Conservation (phyloP, 2,113 vertebrate species). For the Etheostoma spectabile region DNA sequence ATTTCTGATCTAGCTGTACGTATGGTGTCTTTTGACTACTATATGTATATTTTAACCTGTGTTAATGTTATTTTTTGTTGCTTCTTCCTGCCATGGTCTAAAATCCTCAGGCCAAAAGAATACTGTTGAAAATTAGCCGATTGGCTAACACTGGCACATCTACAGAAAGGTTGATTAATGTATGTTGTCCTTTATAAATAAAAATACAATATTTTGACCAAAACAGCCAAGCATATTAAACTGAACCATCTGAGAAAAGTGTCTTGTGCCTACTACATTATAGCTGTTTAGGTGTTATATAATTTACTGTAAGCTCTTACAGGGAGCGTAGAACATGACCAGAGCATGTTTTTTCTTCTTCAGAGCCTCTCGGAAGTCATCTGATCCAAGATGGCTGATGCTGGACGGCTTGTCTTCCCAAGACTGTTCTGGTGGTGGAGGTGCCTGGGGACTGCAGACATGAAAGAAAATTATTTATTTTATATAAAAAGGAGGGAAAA, state of each 20-base stretch:
- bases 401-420: constrained; percentile 96
- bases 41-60: no score
- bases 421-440: constrained; percentile 93
- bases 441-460: constrained; percentile 89
- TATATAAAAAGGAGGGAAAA: neutral
- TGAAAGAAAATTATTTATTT: neutral
- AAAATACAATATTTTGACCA: constrained; percentile 24
- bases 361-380: constrained; percentile 93
- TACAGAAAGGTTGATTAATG: no score
- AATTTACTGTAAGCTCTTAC: constrained; percentile 83
- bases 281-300: neutral
- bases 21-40: no score
- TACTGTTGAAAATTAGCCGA: no score
- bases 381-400: constrained; percentile 90
- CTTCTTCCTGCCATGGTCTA: no score
- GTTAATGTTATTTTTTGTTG: no score
- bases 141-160: no score
- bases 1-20: no score
- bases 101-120: no score
- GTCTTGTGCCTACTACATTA: neutral
- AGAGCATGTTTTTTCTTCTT: constrained; percentile 97
- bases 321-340: constrained; percentile 99
- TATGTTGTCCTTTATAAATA: no score
- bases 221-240: no score
- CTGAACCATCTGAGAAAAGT: neutral